These are phyloP conservation scores for Luehdorfia chinensis DNA, from an alignment of 1,140 invertebrate genomes.

Conservation along the genomic window DNA sequence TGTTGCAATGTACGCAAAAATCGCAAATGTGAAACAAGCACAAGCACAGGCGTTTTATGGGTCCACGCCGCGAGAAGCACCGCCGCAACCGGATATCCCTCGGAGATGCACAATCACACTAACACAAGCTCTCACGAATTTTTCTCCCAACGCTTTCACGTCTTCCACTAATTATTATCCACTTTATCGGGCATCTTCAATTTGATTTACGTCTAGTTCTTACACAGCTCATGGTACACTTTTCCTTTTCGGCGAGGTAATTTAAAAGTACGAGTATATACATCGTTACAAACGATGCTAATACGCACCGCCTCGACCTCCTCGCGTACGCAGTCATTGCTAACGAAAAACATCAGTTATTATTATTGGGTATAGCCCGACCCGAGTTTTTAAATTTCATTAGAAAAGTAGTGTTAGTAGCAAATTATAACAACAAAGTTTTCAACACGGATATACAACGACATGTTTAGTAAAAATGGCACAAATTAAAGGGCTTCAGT, in stretches of 20 bases:
- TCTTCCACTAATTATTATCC: constrained; percentile 76
- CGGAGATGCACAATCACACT: constrained; percentile 73
- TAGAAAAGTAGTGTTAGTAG: no score
- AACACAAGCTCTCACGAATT: constrained; percentile 74
- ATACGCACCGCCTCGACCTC: constrained; percentile 36
- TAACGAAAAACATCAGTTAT: constrained; percentile 23
- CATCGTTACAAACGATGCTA: constrained; percentile 15
- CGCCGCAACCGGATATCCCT: constrained; percentile 61
- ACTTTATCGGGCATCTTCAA: constrained; percentile 77
- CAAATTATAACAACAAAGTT: no score
- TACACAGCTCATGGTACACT: constrained; percentile 66
- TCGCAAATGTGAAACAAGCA: neutral
- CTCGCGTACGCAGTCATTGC: constrained; percentile 21
- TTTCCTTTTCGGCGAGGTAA: constrained; percentile 64
- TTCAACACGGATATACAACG: no score
- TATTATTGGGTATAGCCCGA: constrained; percentile 37
- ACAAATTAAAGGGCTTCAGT: no score
- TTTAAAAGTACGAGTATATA: constrained; percentile 36
- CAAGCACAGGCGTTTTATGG: neutral
- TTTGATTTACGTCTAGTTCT: constrained; percentile 73
- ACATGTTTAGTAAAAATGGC: no score
- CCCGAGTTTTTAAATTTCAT: no score
- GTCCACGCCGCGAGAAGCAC: neutral
- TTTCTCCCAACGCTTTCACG: constrained; percentile 76
- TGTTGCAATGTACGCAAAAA: no score